Conservation (phyloP, 92 coral and sea anemone genomes). For the Zoanthus sociatus region DNA sequence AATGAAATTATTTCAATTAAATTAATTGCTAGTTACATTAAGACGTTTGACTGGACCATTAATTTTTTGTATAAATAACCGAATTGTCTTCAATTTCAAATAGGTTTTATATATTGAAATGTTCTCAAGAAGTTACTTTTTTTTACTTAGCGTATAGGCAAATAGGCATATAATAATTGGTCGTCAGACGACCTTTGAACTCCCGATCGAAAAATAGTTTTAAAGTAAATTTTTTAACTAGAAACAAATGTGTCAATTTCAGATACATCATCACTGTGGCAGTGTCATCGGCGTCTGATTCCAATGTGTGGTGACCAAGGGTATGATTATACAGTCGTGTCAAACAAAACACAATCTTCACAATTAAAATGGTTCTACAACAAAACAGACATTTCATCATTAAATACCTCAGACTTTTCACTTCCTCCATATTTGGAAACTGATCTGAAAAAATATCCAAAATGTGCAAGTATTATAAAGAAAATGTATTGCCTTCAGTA, state of each 20-base stretch:
- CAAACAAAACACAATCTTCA: constrained; percentile 3
- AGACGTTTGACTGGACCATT: too few relatives aligned
- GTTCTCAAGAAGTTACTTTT: too few relatives aligned
- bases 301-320: constrained; percentile 4
- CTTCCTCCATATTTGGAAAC: constrained; percentile 18
- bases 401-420: constrained; percentile 25
- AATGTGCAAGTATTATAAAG: constrained; percentile 14
- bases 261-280: constrained; percentile 7
- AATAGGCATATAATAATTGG: too few relatives aligned
- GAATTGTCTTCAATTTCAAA: too few relatives aligned
- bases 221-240: neutral
- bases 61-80: too few relatives aligned
- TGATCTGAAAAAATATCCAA: constrained; percentile 5
- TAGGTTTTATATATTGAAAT: too few relatives aligned
- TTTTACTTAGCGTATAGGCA: too few relatives aligned
- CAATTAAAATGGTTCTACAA: neutral
- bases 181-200: too few relatives aligned
- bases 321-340: neutral
- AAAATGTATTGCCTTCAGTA: neutral
- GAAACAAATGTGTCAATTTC: neutral
- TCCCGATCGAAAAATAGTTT: too few relatives aligned
- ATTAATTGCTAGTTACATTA: too few relatives aligned
- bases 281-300: neutral
- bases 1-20: too few relatives aligned
- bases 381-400: neutral